Conservation (phyloP, 2,797 vertebrate genomes). For the Sebastes goodei region DNA sequence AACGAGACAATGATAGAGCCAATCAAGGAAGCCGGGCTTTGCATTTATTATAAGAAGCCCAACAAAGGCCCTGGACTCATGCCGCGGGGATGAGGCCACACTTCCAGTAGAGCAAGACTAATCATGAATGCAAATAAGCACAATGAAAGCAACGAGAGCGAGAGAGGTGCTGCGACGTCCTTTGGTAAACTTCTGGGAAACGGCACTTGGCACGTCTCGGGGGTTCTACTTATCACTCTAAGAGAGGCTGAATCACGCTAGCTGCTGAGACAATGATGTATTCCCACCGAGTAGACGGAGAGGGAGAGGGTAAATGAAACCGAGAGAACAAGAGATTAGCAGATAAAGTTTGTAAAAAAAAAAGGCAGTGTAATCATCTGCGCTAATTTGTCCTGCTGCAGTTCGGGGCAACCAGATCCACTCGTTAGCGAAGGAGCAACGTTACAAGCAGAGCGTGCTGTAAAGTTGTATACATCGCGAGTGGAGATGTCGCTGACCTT, state of each 20-base stretch:
- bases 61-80: slow-evolving; percentile 55
- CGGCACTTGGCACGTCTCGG: slow-evolving; percentile 60
- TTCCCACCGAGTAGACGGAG: slow-evolving; percentile 49
- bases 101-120: slow-evolving; percentile 70
- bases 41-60: slow-evolving; percentile 55
- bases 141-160: slow-evolving; percentile 58
- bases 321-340: slow-evolving; percentile 50
- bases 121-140: slow-evolving; percentile 76
- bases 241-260: slow-evolving; percentile 49
- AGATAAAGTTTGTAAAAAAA: slow-evolving; percentile 55
- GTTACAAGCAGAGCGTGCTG: slow-evolving; percentile 12
- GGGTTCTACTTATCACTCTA: slow-evolving; percentile 61
- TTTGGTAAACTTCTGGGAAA: slow-evolving; percentile 72
- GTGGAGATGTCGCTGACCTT: slow-evolving; percentile 40
- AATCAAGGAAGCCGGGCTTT: slow-evolving; percentile 57
- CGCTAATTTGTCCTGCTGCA: slow-evolving; percentile 45
- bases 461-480: slow-evolving; percentile 17
- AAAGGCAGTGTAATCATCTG: slow-evolving; percentile 47
- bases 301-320: slow-evolving; percentile 46
- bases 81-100: slow-evolving; percentile 63
- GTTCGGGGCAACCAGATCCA: slow-evolving; percentile 46
- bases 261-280: slow-evolving; percentile 59
- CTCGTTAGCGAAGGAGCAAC: slow-evolving; percentile 41
- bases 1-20: slow-evolving; percentile 56
- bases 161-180: slow-evolving; percentile 56